Evolutionary conservation across 2,113 vertebrate genomes (phyloP), one percentile per base, ranked within the genome.

Genomic region (Nyctibius bracteatus): DNA sequence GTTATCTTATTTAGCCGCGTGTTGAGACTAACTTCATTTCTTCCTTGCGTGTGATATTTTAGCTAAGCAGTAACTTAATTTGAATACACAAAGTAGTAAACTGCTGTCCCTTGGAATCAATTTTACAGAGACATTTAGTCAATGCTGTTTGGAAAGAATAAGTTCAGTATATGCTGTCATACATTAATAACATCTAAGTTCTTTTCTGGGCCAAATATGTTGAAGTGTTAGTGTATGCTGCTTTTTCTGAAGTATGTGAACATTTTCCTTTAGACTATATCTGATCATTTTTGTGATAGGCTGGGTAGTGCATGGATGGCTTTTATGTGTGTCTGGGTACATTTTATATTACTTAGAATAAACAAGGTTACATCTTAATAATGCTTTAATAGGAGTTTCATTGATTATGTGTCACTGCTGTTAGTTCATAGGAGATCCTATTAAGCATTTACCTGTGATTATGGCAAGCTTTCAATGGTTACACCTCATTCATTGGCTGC

Each of bases 321-420:
- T 95, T 88, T 86, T 94, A 51, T 91, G n/a, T 95, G 67, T 70
- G 57, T 74, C 65, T 92, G 51, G 90, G 81, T 90, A n/a, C 73
- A 24, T 89, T 97, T 93, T 94, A 86, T 93, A 92, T 95, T 95
- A 92, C 95, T 94, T 96, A 90, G 89, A 94, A 97, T 97, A 97
- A 96, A 93, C 87, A 95, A 90, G 96, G 81, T 96, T 96, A 94
- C 83, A 65, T 96, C 81, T 95, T 94, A 96, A 96, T 97, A 97
- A 96, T 90, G 90, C 87, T 94, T 94, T 96, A 96, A 96, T 95
- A 94, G 75, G 61, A 68, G 31, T 81, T 66, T 66, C 84, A 95
- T 94, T 97, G 96, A 96, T 96, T 95, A 94, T 95, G 44, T 96
- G 96, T 96, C 96, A 84, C 46, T 94, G 44, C 75, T 57, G 78